Base-by-base conservation (phyloP, 2,797 vertebrate species). In the Champsocephalus gunnari region DNA sequence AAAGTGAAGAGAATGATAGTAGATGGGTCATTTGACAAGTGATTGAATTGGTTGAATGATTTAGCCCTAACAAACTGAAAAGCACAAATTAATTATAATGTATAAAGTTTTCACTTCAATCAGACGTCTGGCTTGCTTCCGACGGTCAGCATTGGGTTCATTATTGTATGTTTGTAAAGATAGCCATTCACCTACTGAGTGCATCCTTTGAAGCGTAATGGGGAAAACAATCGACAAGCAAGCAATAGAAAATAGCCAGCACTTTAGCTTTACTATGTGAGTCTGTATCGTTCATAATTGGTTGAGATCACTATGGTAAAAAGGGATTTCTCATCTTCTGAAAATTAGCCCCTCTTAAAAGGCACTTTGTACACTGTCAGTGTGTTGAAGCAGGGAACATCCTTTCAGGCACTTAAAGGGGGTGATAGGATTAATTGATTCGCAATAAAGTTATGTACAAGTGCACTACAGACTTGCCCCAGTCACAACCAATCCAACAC, bases 371-470 rank as follows among this genome's bases (percentile, higher is more conserved):
- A 34, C n/a, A 71, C 11, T 48, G 32, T 65, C 66, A 34, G 12
- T 62, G 41, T 41, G 16, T 6, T 70, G 44, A 19, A 28, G n/a
- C 19, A 50, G 5, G 9, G n/a, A 34, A 64, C 45, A 60, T n/a
- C 24, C 21, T 45, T 41, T 41, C 9, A 49, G 58, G 51, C 12
- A 7, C 32, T 44, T 53, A 19, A 56, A 61, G 24, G n/a, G n/a
- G 11, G 16, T 58, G 3, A 59, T 12, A 43, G 17, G 51, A 56
- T 70, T 16, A 56, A 54, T 55, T 66, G 13, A 75, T 41, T 71
- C 45, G 34, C 54, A 63, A 24, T 56, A 44, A 53, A 74, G 61
- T 32, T 9, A 17, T 75, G 32, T 69, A 57, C 4, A 73, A 78
- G 38, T 61, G 63, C 48, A 62, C 38, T 6, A 7, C 9, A n/a